Evolutionary conservation across 2,888 invertebrate genomes (phyloP), one percentile per base, ranked within the genome.

Genomic region (Silvanus unidentatus): DNA sequence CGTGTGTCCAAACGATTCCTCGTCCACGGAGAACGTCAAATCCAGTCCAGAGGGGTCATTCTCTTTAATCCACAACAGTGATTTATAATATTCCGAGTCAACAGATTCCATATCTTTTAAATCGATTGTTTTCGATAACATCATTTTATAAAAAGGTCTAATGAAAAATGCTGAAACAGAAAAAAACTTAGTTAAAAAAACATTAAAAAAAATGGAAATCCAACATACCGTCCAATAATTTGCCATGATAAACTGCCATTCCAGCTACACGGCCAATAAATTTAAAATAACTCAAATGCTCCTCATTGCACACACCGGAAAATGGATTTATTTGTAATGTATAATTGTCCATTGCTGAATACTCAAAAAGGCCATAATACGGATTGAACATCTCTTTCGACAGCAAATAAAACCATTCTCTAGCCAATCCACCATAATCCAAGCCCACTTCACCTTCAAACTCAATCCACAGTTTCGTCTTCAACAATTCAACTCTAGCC

Each of bases 371-470:
- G 0, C 98, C 98, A 74, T 99, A 99, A 73, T 98, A 99, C 0
- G 99, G 99, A 78, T 99, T 99, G 75, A 99, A 99, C 95, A 99
- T 97, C 77, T 99, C 98, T 73, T 96, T 96, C 1, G 97, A 98
- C 9, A 99, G 76, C 16, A 98, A 79, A 78, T 96, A 99, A 78
- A 99, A 99, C 96, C 97, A 98, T 74, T 99, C 98, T 49, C 98
- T 80, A 1, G 96, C 92, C 42, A 97, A 79, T 11, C 97, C 97
- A 44, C 97, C 97, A 73, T 98, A 98, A 75, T 98, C 98, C 74
- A 85, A 71, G 11, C 97, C 97, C 34, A 93, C 89, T 75, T 99
- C 99, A 2, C 94, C 92, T 70, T 97, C 96, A 73, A 99, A 99
- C 74, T 98, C 97, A 43, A 99, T 88, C 98, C 98, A 99, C 43